A percentile compares a stretch with the other conserved stretches of the same genome.
phyloP scores from a whole-genome alignment of 1,140 invertebrate species.

The Aplysia californica region DNA sequence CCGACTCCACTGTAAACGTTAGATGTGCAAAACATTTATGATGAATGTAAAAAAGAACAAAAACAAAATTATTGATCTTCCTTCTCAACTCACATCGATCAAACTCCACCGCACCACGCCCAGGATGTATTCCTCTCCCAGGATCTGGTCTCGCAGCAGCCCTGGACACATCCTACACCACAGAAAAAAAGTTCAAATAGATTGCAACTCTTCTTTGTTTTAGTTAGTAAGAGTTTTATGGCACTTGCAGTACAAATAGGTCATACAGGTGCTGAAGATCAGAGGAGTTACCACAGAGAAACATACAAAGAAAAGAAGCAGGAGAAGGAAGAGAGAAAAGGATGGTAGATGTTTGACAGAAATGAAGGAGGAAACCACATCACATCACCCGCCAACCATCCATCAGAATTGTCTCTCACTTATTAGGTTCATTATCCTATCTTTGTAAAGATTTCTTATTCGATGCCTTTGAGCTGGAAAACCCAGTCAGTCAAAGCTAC shows the following conservation, averaged over 20 bases:
- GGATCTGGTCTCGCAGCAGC: not conserved
- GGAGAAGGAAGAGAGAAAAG: not conserved
- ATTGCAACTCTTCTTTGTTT: not conserved
- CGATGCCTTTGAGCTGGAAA: too few relatives aligned
- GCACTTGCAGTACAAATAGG: not conserved
- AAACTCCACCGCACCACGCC: not conserved
- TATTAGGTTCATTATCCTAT: too few relatives aligned
- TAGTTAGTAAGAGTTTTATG: not conserved
- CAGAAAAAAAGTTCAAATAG: not conserved
- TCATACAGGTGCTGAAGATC: not conserved
- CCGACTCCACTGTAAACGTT: too few relatives aligned
- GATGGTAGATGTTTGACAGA: too few relatives aligned
- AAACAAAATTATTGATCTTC: too few relatives aligned
- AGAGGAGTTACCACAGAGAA: not conserved
- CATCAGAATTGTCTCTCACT: too few relatives aligned
- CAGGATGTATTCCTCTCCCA: not conserved
- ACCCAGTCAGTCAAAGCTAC: too few relatives aligned
- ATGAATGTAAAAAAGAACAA: too few relatives aligned
- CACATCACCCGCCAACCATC: too few relatives aligned
- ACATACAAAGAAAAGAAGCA: not conserved
- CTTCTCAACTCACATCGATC: not conserved
- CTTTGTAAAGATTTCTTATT: too few relatives aligned
- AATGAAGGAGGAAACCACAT: too few relatives aligned
- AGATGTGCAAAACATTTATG: too few relatives aligned
- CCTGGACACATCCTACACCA: not conserved